phyloP scores from a whole-genome alignment of 2,888 invertebrate species.

The Adineta ricciae region DNA sequence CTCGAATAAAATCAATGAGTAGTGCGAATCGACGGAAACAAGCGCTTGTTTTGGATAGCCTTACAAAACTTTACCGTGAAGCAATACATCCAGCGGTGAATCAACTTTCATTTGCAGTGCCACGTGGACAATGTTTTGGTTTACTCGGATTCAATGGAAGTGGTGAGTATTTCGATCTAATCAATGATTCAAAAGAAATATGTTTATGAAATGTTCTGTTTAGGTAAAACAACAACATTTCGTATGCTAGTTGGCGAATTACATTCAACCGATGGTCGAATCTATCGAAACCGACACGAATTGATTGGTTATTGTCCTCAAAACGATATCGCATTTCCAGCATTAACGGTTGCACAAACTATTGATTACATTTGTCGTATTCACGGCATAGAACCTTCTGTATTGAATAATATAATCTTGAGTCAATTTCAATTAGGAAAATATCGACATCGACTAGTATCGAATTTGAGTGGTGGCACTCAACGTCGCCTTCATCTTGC shows the following conservation, averaged over 20 bases:
- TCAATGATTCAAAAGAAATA: no score
- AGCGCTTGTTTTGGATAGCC: neutral
- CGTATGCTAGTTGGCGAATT: neutral
- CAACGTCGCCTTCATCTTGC: conserved; percentile 11
- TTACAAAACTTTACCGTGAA: neutral
- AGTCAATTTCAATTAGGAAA: neutral
- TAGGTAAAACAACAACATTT: conserved; percentile 14
- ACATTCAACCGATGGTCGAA: neutral
- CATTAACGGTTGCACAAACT: neutral
- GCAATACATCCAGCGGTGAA: neutral
- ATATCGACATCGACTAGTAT: neutral
- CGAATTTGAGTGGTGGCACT: neutral
- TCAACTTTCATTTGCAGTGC: neutral
- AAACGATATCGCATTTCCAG: neutral
- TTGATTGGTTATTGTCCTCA: neutral
- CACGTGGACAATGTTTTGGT: conserved; percentile 1
- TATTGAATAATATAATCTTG: neutral
- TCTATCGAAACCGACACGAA: neutral
- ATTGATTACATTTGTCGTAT: neutral
- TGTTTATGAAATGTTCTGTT: no score
- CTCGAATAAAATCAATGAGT: neutral
- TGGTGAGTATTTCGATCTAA: neutral
- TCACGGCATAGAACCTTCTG: neutral
- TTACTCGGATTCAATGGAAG: neutral
- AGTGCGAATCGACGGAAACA: neutral